Evolutionary conservation across 2,113 vertebrate genomes (phyloP).

Genomic region (Trogon surrucura): DNA sequence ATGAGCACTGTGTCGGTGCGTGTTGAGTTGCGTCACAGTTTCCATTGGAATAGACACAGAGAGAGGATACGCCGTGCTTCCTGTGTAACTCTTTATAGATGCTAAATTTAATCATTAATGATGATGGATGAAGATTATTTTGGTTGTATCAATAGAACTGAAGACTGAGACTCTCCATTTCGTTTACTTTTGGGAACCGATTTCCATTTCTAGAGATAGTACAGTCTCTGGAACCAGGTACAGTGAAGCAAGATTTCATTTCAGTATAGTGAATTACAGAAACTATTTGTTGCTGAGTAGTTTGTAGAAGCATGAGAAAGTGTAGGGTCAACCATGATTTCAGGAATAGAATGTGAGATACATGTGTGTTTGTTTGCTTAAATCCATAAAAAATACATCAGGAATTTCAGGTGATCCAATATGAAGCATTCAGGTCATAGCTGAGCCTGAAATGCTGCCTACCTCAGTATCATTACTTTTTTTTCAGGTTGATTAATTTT

Average conservation of each 20-base stretch:
- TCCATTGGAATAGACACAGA: neutral
- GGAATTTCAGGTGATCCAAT: slow-evolving; percentile 46
- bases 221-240: neutral
- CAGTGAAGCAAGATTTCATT: neutral
- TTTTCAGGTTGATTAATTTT: slow-evolving; percentile 56
- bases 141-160: neutral
- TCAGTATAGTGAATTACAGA: neutral
- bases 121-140: neutral
- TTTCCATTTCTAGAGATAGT: neutral
- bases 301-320: neutral
- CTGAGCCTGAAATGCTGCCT: slow-evolving; percentile 53
- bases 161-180: neutral
- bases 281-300: neutral
- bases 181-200: neutral
- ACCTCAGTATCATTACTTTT: slow-evolving; percentile 36
- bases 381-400: slow-evolving; percentile 39
- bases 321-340: neutral
- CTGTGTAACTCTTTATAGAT: neutral
- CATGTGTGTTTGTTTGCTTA: slow-evolving; percentile 1
- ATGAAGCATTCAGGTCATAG: slow-evolving; percentile 19
- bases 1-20: neutral
- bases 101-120: neutral
- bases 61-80: neutral
- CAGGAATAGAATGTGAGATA: neutral
- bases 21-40: neutral